phyloP scores from a whole-genome alignment of 2,797 vertebrate species.

The Leuciscus waleckii region DNA sequence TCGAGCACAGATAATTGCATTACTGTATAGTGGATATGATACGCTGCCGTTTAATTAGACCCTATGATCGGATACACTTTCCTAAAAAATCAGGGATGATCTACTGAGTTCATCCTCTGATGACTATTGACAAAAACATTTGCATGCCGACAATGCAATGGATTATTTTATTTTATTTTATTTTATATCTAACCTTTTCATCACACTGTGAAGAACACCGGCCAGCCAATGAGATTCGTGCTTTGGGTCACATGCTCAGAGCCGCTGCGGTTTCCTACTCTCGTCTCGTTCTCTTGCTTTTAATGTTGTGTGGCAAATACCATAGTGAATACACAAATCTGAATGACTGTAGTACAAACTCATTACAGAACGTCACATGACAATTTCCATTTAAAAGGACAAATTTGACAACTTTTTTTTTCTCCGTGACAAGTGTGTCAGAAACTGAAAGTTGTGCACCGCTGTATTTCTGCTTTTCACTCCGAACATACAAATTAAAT shows the following conservation, averaged over 20 bases:
- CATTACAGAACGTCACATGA: not conserved
- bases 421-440: not conserved
- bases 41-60: not conserved
- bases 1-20: not conserved
- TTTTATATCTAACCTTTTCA: not conserved
- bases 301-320: not conserved
- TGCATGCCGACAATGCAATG: not conserved
- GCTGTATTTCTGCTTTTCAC: not conserved
- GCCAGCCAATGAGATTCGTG: not conserved
- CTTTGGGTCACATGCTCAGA: not conserved
- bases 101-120: not conserved
- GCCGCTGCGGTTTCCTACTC: not conserved
- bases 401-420: constrained; percentile 24
- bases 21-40: not conserved
- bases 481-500: not conserved
- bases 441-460: not conserved
- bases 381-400: constrained; percentile 48
- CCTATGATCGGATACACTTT: not conserved
- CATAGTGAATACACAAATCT: not conserved
- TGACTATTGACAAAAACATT: not conserved
- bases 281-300: not conserved
- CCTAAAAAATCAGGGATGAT: not conserved
- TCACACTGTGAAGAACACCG: not conserved
- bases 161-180: not conserved
- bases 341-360: too few species aligned